These are phyloP conservation scores for Diachasma alloeum DNA, from an alignment of 1,140 invertebrate genomes.

Conservation along the genomic window DNA sequence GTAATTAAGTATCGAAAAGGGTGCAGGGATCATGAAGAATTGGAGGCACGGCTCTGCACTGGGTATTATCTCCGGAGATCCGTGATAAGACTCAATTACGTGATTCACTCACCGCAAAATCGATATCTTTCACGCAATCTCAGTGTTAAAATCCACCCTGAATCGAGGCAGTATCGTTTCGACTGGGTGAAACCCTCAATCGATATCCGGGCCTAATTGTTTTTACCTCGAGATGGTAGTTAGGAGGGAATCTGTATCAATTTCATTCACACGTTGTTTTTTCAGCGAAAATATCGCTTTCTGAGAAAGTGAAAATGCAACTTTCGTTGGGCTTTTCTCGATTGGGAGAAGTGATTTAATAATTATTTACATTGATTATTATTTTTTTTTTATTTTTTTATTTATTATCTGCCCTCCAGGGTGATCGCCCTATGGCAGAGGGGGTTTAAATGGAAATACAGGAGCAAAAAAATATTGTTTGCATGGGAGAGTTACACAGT, in stretches of 20 bases:
- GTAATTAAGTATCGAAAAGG: background rate
- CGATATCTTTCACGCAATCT: constrained; percentile 18
- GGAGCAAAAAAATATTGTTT: too few relatives aligned
- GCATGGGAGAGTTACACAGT: too few relatives aligned
- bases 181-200: background rate
- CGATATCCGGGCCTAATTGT: background rate
- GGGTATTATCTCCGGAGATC: constrained; percentile 14
- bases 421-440: too few relatives aligned
- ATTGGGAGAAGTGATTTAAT: too few relatives aligned
- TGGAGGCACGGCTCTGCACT: background rate
- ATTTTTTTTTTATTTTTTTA: too few relatives aligned
- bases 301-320: too few relatives aligned
- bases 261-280: background rate
- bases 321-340: too few relatives aligned
- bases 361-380: too few relatives aligned
- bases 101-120: background rate
- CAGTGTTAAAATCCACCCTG: background rate
- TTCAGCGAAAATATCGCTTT: background rate
- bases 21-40: background rate
- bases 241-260: too few relatives aligned
- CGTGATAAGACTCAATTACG: constrained; percentile 21
- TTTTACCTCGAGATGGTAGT: background rate
- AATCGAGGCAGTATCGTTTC: too few relatives aligned
- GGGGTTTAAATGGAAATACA: too few relatives aligned
- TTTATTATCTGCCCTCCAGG: too few relatives aligned